Conservation (phyloP, 2,888 invertebrate species). For the Ichneumon xanthorius region DNA sequence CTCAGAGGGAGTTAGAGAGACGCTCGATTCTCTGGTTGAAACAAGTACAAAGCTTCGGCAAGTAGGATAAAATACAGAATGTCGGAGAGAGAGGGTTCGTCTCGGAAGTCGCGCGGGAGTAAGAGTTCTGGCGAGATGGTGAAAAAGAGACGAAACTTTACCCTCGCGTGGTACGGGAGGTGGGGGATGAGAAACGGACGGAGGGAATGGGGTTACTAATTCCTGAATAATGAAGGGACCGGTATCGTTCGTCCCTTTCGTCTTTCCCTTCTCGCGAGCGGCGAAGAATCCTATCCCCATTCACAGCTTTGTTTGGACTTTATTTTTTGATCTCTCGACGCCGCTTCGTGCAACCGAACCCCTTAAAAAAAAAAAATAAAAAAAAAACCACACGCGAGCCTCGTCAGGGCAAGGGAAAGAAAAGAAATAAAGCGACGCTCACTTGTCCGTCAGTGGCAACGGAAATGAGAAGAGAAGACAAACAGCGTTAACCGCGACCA, state of each 20-base stretch:
- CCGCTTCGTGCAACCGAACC: conserved; percentile 2
- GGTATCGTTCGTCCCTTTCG: conserved; percentile 77
- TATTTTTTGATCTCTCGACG: conserved; percentile 67
- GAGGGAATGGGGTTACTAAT: conserved; percentile 83
- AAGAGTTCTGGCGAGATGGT: conserved; percentile 62
- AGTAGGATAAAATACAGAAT: conserved; percentile 60
- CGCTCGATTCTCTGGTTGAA: conserved; percentile 30
- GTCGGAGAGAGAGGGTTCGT: conserved; percentile 65
- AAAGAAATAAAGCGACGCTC: conserved; percentile 36
- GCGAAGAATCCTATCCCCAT: neutral
- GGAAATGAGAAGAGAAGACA: neutral
- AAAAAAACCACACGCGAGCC: neutral
- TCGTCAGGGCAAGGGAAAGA: neutral
- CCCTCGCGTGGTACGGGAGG: conserved; percentile 32
- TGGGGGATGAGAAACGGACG: conserved; percentile 71
- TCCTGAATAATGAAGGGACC: conserved; percentile 83
- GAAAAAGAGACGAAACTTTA: conserved; percentile 66
- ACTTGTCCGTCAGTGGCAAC: neutral
- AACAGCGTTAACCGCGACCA: neutral
- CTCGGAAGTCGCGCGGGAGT: conserved; percentile 34
- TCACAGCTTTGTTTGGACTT: conserved; percentile 76
- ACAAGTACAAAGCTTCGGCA: neutral
- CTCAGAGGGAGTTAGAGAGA: neutral
- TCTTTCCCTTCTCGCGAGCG: conserved; percentile 66
- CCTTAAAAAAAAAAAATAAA: neutral